Base-by-base conservation (phyloP, 2,888 invertebrate species). In the Pammene fasciana region DNA sequence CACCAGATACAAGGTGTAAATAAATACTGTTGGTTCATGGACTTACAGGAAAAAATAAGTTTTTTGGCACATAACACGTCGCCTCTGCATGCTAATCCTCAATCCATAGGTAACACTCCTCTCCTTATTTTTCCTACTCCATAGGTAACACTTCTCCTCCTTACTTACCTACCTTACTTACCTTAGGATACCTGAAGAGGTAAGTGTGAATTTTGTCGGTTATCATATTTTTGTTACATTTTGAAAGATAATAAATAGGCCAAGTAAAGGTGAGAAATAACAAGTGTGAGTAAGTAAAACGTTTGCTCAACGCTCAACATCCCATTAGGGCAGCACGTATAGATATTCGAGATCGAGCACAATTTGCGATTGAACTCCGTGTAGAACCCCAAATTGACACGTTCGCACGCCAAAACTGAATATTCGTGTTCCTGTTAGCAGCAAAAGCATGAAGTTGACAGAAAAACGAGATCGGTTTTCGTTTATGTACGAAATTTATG, bases 361-460 rank as follows among this genome's bases (percentile, higher is more conserved):
- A 62, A 68, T 68, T 68, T 68, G 67, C 67, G 48, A 62, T 56
- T 68, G 67, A 68, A 68, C 48, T 50, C 14, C 14, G 41, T 26
- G 26, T 9, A 41, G 41, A 50, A 34, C 48, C 62, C 48, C 26
- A 55, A 68, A 62, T 68, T 68, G 55, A 62, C 67, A 67, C 67
- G 67, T 61, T 50, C 56, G 48, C 36, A 16, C 52, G 59, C 59
- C 45, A 67, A 50, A 62, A 62, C 62, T 56, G 54, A 61, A 61
- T 67, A 67, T 5, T 43, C 38, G 38, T 38, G 38, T 38, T 38
- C 0, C 8, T n/a, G n/a, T n/a, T n/a, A n/a, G n/a, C 38, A 38
- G 61, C 50, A 55, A 60, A 34, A 16, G 38, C 46, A 67, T 55
- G 36, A 55, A 55, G 54, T 67, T 61, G 61, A 55, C 67, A 54